Base-by-base conservation (phyloP, 2,888 invertebrate species). In the Halocaridina rubra region DNA sequence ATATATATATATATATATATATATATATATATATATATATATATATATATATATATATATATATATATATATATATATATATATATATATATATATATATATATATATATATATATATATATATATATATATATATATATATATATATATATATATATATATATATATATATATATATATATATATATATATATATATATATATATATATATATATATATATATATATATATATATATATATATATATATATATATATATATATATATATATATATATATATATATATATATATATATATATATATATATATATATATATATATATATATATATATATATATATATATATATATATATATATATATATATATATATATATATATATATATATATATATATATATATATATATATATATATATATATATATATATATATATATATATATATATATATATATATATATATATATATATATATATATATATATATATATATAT, bases 261-360 rank as follows among this genome's bases (percentile, higher is more conserved):
- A 61, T 61, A 61, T 61, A 61, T 61, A 61, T 61, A 61, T 61
- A 61, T 61, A 61, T 61, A 61, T 61, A 61, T 61, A 61, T 61
- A 61, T 61, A 61, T 61, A 61, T 61, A 61, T 61, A 61, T 61
- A 61, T 22, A 61, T 61, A 61, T 61, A 61, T 22, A 61, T 61
- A 61, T 61, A 61, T 22, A 61, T n/a, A 22, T 61, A 61, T 61
- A 61, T 61, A 22, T 61, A 61, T 61, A 61, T 61, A 22, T 61
- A 61, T 22, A 61, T 19, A 61, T 22, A 61, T 22, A 61, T 22
- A 61, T 22, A 61, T 22, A 61, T 22, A 61, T 22, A 61, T 22
- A 61, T 22, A 61, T 22, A 61, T 22, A 61, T 22, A 61, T 22
- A 61, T 22, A 61, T 22, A 61, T 22, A 61, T 22, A 61, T 22